Percentiles rank a stretch among this genome's conserved stretches.
Evolutionary conservation across 2,888 invertebrate species (phyloP).

Genomic region (Athripsodes cinereus): DNA sequence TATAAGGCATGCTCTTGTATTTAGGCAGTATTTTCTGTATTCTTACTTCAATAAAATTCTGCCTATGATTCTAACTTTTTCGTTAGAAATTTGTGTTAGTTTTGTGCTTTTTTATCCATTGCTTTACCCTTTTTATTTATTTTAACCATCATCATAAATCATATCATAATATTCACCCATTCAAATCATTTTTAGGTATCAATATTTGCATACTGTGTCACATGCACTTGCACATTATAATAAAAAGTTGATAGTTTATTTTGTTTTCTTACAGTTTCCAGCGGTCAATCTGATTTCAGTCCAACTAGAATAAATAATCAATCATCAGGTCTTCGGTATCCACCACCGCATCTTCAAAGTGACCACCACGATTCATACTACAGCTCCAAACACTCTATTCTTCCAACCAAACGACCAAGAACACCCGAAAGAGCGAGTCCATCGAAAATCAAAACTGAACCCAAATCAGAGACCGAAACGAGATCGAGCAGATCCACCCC

Average conservation of each 20-base stretch:
- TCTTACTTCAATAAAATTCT: not conserved
- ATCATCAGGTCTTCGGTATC: conserved; percentile 32
- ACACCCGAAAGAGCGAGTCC: conserved; percentile 32
- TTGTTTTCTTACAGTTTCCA: conserved; percentile 30
- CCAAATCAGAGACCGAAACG: conserved; percentile 54
- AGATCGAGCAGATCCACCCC: conserved; percentile 41
- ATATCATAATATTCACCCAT: not conserved
- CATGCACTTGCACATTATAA: too few relatives aligned
- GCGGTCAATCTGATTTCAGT: conserved; percentile 36
- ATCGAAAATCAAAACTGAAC: conserved; percentile 33
- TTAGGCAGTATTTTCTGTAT: not conserved
- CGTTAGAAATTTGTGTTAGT: not conserved
- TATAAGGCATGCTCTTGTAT: too few relatives aligned
- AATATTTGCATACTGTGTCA: too few relatives aligned
- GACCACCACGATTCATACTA: conserved; percentile 36
- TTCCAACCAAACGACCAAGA: conserved; percentile 49
- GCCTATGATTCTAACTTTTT: not conserved
- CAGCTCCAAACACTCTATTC: conserved; percentile 34
- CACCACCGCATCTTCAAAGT: conserved; percentile 28
- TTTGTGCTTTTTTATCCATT: not conserved
- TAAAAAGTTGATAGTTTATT: too few relatives aligned
- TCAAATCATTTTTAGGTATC: too few relatives aligned
- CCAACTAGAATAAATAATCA: conserved; percentile 33
- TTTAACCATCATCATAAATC: not conserved
- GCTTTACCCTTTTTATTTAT: not conserved